A percentile compares a stretch with the other conserved stretches of the same genome.
Conservation (phyloP, 2,888 invertebrate genomes). For the Sminthurinus aureus region DNA sequence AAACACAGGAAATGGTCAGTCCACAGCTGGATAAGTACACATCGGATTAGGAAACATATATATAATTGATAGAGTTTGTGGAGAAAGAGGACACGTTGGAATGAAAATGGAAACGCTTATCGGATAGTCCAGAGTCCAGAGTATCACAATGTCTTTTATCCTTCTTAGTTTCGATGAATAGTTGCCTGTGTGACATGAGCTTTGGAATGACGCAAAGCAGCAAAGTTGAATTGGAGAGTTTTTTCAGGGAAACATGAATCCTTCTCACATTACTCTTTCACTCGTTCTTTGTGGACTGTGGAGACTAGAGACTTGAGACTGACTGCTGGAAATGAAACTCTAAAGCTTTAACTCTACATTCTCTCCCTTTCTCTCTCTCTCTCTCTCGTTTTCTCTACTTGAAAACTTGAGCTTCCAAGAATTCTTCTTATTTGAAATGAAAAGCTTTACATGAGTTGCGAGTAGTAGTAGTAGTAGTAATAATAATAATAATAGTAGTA, state of each 20-base stretch:
- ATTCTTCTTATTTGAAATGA: background rate
- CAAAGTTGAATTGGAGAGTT: background rate
- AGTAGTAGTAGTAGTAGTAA: background rate
- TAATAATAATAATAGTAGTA: background rate
- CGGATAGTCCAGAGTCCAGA: conserved; percentile 15
- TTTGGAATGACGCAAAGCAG: background rate
- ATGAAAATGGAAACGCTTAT: conserved; percentile 26
- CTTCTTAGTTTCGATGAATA: background rate
- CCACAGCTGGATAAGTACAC: background rate
- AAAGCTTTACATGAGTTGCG: background rate
- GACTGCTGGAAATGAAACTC: background rate
- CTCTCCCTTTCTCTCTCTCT: background rate
- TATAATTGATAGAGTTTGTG: background rate
- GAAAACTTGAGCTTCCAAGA: background rate
- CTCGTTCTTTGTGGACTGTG: background rate
- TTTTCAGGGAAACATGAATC: too few relatives aligned
- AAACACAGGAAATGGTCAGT: too few relatives aligned
- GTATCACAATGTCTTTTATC: conserved; percentile 18
- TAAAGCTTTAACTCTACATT: background rate
- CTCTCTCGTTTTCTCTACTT: background rate
- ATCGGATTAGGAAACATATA: background rate
- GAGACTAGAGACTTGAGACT: background rate
- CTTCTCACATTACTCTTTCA: conserved; percentile 1
- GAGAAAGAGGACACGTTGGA: conserved; percentile 2
- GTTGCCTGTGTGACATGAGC: background rate